Percentiles rank a stretch among this genome's conserved stretches.
Conservation (phyloP, 2,888 invertebrate species). For the Blastobasis lacticolella region DNA sequence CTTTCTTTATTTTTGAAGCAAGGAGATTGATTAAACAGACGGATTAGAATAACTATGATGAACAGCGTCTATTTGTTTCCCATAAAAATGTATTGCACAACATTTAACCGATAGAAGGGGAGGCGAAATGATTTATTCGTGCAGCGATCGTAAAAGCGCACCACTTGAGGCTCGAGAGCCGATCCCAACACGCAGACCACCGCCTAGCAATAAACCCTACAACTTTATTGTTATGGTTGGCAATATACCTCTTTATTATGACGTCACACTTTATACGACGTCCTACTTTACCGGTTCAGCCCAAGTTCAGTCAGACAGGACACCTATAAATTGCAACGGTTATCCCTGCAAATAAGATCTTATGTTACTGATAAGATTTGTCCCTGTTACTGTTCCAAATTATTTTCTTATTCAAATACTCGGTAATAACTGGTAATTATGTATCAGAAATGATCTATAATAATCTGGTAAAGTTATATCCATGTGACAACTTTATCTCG, state of each 20-base stretch:
- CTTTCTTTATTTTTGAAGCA: no score
- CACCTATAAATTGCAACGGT: no score
- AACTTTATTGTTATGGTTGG: conserved; percentile 46
- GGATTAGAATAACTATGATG: no score
- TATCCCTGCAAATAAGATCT: no score
- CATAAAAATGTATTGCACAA: neutral
- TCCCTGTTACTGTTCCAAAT: no score
- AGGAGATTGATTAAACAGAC: no score
- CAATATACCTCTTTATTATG: conserved; percentile 35
- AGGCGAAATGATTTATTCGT: conserved; percentile 47
- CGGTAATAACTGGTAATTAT: no score
- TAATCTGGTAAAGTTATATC: neutral
- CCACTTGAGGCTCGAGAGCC: conserved; percentile 41
- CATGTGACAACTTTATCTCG: conserved; percentile 1
- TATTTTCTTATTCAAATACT: no score
- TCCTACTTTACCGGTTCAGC: conserved; percentile 5
- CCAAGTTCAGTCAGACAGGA: conserved; percentile 3
- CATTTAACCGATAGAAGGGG: conserved; percentile 10
- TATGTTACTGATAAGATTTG: no score
- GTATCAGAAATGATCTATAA: no score
- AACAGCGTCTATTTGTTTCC: no score
- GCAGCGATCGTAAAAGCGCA: conserved; percentile 40
- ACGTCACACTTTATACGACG: conserved; percentile 27
- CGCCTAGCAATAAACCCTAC: conserved; percentile 46
- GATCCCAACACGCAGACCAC: conserved; percentile 31